Base-by-base conservation (phyloP, 2,113 vertebrate species). In the Stigmatopora nigra region DNA sequence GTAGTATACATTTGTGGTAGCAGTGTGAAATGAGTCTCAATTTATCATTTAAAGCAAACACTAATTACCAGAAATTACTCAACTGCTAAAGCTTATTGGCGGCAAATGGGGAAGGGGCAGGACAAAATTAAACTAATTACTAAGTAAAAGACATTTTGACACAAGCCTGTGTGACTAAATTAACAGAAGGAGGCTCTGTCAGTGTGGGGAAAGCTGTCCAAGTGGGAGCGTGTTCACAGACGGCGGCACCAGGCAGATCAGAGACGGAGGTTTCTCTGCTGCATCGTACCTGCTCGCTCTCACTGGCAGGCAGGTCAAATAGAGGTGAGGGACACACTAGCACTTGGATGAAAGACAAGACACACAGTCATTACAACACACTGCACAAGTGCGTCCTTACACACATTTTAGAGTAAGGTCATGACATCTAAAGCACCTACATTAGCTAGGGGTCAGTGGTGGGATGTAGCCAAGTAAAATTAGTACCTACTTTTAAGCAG, bases 291-390 rank as follows among this genome's bases (percentile, higher is more conserved):
- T 76, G 60, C 75, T 79, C 73, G 52, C 56, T 74, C 55, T 66
- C 61, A 14, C 48, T 81, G 7, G 52, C 63, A 70, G 7, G 45
- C 63, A 70, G 77, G 77, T 88, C 85, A 88, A 62, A 64, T 56
- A 70, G 67, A 80, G 85, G 79, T 80, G 68, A 88, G 77, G 69
- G 73, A 72, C 65, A 81, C 67, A 63, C 75, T 71, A 72, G 84
- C 74, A 69, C 73, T 82, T 71, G 69, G 78, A 84, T 82, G 68
- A 83, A 78, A 82, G 73, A 79, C 62, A 70, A 69, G 66, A 74
- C 67, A 69, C 16, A 15, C 60, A 51, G 41, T 45, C 64, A 35
- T 70, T 31, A 63, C 36, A 31, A 19, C 44, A 7, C 69, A 60
- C 41, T 61, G 56, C 51, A 45, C 53, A 70, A 58, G 61, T 48